Evolutionary conservation across 2,888 invertebrate species (phyloP).

Genomic region (Mimas tiliae): DNA sequence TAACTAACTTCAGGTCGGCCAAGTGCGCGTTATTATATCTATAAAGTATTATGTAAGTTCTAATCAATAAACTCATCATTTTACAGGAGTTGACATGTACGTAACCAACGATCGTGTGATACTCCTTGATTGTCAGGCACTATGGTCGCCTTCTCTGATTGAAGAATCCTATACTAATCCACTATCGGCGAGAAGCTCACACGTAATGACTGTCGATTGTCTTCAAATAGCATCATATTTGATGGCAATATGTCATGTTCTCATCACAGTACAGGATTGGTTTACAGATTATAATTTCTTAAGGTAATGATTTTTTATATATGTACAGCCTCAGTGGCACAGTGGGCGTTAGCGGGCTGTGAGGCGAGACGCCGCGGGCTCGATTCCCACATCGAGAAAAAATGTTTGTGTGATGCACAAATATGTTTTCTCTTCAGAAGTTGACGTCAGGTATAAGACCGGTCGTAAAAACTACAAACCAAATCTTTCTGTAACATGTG

Average conservation of each 20-base stretch:
- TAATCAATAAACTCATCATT: neutral
- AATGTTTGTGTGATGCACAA: too few species aligned
- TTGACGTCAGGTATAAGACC: too few species aligned
- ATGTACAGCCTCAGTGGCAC: neutral
- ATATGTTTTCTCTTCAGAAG: too few species aligned
- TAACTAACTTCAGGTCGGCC: too few species aligned
- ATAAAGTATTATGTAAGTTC: too few species aligned
- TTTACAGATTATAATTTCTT: constrained; percentile 92
- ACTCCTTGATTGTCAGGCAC: constrained; percentile 94
- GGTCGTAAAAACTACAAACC: too few species aligned
- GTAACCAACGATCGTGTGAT: constrained; percentile 91
- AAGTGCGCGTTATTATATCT: too few species aligned
- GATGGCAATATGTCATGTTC: constrained; percentile 95
- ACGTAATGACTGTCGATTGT: constrained; percentile 88
- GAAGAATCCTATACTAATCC: constrained; percentile 82
- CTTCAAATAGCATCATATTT: constrained; percentile 93
- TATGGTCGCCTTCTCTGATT: constrained; percentile 91
- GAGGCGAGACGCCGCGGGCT: too few species aligned
- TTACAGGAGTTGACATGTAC: constrained; percentile 88
- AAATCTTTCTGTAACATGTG: too few species aligned
- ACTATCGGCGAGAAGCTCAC: constrained; percentile 77
- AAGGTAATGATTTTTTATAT: constrained; percentile 73
- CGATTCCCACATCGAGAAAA: too few species aligned
- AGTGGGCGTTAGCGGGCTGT: neutral
- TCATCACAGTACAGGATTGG: constrained; percentile 95